Base-by-base conservation (phyloP, 2,797 vertebrate genomes). In the Vireo griseus region DNA sequence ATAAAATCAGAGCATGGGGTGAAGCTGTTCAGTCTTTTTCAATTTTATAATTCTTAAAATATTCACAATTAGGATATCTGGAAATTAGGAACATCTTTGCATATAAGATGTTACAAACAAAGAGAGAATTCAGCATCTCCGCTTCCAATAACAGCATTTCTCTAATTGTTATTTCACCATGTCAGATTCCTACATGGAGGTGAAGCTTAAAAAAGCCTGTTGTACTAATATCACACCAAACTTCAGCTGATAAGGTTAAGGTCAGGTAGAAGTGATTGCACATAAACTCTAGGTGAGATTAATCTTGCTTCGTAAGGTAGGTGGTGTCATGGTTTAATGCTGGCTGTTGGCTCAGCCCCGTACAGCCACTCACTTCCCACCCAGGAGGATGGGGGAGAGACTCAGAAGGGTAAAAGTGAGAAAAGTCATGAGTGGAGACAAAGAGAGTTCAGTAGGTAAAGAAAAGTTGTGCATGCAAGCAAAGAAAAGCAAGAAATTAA, bases 311-410 rank as follows among this genome's bases (percentile, higher is more conserved):
- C 57, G 40, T 68, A 22, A 6, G 28, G n/a, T 37, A 50, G 16
- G 20, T 84, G 44, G 39, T 76, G 33, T 16, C 72, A 42, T 4
- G 11, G 42, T 68, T 77, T 77, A 81, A 81, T 21, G 10, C 22
- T 33, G 77, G 37, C 19, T 13, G 8, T 21, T 5, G 18, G 13
- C 45, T 51, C 29, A 85, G 37, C 12, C 8, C 13, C 39, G 71
- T 7, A 0, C 7, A 59, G 54, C 21, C 1, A 0, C 29, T 83
- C 35, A 5, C 29, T 35, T 9, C 12, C 26, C 0, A 0, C 8
- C 12, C 4, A 1, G 33, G 25, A 55, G 17, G 15, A 37, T 6
- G 6, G 7, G 7, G 29, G 16, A 45, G 16, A 76, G 29, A 50
- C 37, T 35, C 12, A 17, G 47, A 55, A 66, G 47, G 8, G 47